Percentiles rank a stretch among this genome's conserved stretches.
Evolutionary conservation across 2,888 invertebrate species (phyloP).

Genomic region (Oxystoma pomonae): DNA sequence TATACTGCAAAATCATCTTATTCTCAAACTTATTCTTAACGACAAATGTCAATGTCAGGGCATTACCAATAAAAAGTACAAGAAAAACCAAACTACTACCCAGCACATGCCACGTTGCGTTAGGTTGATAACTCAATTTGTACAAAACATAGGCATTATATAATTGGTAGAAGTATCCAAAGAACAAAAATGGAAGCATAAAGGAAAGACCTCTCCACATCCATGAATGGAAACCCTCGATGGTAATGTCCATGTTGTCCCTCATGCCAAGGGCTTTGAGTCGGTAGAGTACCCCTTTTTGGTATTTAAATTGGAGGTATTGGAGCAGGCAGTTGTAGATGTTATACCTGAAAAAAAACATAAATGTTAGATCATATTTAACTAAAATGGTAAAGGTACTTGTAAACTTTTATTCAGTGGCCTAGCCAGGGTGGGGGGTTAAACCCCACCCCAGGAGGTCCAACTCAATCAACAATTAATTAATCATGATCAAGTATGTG

Average conservation of each 20-base stretch:
- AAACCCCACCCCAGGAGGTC: too few relatives aligned
- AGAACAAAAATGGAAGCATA: conserved; percentile 89
- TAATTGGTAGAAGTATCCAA: conserved; percentile 91
- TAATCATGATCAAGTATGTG: too few relatives aligned
- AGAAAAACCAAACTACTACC: conserved; percentile 80
- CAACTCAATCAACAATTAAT: too few relatives aligned
- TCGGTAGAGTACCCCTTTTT: conserved; percentile 62
- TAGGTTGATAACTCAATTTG: conserved; percentile 66
- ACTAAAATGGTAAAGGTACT: too few relatives aligned
- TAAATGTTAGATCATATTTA: too few relatives aligned
- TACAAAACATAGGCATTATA: conserved; percentile 92
- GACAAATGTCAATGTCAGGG: conserved; percentile 79
- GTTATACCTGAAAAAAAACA: conserved; percentile 56
- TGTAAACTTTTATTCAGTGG: too few relatives aligned
- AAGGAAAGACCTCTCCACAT: conserved; percentile 99
- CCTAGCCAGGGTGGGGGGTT: too few relatives aligned
- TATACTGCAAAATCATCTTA: conserved; percentile 29
- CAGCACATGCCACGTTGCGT: conserved; percentile 91
- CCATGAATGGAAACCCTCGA: conserved; percentile 99
- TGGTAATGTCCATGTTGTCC: conserved; percentile 99
- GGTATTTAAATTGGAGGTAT: conserved; percentile 60
- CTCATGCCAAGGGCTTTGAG: conserved; percentile 86
- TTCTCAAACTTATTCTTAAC: conserved; percentile 74
- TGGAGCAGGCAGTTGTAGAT: conserved; percentile 77
- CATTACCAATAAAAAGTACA: conserved; percentile 84